Base-by-base conservation (phyloP, 2,888 invertebrate species). In the Caenorhabditis becei region DNA sequence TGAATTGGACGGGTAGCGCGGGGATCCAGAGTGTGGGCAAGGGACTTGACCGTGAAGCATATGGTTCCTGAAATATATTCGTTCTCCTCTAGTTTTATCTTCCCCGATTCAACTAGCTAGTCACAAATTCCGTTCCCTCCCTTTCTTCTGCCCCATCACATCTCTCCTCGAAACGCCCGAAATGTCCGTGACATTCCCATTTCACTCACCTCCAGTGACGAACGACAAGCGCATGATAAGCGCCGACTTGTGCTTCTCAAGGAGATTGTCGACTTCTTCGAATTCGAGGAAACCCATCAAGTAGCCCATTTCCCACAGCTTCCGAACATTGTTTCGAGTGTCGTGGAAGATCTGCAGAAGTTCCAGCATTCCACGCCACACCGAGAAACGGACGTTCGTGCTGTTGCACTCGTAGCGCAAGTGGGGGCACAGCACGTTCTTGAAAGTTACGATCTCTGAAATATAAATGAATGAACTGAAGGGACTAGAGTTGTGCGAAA, bases 341-440 rank as follows among this genome's bases (percentile, higher is more conserved):
- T 85, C 86, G 41, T 88, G 89, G 84, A 90, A 90, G 37, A 90
- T 85, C 69, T 90, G 90, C n/a, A 90, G 84, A 47, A 90, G 82
- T 56, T 90, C 90, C 56, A 90, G 83, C 90, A 91, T 88, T 79
- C 88, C 89, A 20, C 89, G 82, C 88, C 89, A 90, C 1, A 90
- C 85, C 37, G 90, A 89, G 75, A 91, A 91, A 23, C 87, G 78
- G 24, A 89, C 86, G 58, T 89, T 88, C 20, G 85, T 86, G 32
- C 82, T 85, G 47, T 88, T 87, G 58, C 87, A 87, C 54, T 88
- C 88, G 67, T 89, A 90, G 16, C 88, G 84, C 18, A 90, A 82
- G 81, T 90, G 90, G 1, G 90, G 90, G 66, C 90, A 90, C 8
- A 90, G 77, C 37, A 90, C 86, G 67, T 91, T 90, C 62, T 91